A percentile compares a stretch with the other conserved stretches of the same genome.
Conservation (phyloP, 2,888 invertebrate genomes). For the Nudaria mundana region DNA sequence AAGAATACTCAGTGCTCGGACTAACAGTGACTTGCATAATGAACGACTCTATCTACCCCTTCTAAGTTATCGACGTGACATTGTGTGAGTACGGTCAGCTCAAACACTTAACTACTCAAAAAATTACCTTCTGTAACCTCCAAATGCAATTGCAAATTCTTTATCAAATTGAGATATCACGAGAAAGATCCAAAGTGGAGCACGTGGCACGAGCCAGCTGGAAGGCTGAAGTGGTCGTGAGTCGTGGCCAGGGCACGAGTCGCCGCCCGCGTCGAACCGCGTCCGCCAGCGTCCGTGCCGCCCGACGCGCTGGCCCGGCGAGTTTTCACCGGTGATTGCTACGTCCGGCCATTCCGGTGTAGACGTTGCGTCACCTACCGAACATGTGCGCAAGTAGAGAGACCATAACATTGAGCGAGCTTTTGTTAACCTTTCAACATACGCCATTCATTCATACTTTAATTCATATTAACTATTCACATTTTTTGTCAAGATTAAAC, state of each 20-base stretch:
- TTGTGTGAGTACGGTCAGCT: no score
- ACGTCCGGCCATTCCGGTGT: conserved; percentile 23
- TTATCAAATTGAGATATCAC: background rate
- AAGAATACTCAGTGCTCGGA: no score
- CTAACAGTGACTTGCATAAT: no score
- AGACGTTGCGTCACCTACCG: conserved; percentile 27
- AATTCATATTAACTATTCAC: background rate
- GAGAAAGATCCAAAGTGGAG: background rate
- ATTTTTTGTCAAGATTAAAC: no score
- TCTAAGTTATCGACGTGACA: no score
- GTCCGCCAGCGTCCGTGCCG: conserved; percentile 16
- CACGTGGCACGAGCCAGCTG: no score
- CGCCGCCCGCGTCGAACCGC: conserved; percentile 12
- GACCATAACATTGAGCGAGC: conserved; percentile 7
- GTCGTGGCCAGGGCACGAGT: background rate
- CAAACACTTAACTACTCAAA: no score
- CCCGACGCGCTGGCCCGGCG: conserved; percentile 12
- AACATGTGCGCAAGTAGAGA: conserved; percentile 15
- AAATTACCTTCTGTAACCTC: background rate
- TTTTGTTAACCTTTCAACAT: conserved; percentile 6
- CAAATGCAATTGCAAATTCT: background rate
- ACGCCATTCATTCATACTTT: background rate
- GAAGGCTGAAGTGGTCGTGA: no score
- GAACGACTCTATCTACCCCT: no score
- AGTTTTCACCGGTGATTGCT: conserved; percentile 43